These are phyloP conservation scores for Drusus annulatus DNA, from an alignment of 1,140 invertebrate species.

Conservation along the genomic window DNA sequence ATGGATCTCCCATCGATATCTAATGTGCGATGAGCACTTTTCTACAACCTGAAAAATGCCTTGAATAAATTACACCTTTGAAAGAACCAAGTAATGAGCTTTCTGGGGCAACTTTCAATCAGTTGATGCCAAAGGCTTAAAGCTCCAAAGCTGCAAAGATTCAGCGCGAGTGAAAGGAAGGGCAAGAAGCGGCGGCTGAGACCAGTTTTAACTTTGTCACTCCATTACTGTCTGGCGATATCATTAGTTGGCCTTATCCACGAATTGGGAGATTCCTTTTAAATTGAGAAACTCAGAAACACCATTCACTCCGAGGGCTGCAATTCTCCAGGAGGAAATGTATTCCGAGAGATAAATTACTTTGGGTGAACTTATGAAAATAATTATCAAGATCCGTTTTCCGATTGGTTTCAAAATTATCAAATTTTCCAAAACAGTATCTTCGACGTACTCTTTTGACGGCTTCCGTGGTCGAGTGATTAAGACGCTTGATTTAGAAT, in stretches of 20 bases:
- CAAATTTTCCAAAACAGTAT: no score
- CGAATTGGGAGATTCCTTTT: conserved; percentile 16
- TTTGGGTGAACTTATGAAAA: background rate
- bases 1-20: background rate
- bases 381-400: no score
- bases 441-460: no score
- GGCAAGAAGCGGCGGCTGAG: background rate
- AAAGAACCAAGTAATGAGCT: conserved; percentile 19
- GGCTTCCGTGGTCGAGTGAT: no score
- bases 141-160: background rate
- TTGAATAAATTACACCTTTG: conserved; percentile 22
- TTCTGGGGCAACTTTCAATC: conserved; percentile 34
- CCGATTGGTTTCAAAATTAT: no score
- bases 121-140: conserved; percentile 17
- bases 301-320: background rate
- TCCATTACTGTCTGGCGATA: conserved; percentile 35
- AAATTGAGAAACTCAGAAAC: conserved; percentile 21
- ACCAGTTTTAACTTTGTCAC: conserved; percentile 40
- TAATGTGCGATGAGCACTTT: conserved; percentile 9
- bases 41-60: conserved; percentile 9
- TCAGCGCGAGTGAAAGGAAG: background rate
- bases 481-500: no score
- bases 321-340: background rate
- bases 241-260: conserved; percentile 41
- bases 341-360: conserved; percentile 1